Percentiles rank a stretch among this genome's conserved stretches.
phyloP scores from a whole-genome alignment of 2,797 vertebrate species.

The Chrysocyon brachyurus region DNA sequence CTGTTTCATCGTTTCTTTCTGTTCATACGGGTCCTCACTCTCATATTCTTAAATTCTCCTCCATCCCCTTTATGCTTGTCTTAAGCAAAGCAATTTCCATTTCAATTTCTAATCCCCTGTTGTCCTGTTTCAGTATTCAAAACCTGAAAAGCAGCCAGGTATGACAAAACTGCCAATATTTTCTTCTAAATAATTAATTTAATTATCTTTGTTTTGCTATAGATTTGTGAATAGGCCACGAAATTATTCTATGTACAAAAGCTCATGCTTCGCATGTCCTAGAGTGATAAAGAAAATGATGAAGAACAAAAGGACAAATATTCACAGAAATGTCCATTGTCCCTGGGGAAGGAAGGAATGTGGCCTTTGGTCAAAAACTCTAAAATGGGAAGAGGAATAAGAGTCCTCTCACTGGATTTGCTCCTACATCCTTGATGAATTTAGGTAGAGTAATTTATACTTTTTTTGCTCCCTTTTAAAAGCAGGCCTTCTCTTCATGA shows the following conservation, averaged over 20 bases:
- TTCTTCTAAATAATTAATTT: background rate
- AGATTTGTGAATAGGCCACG: background rate
- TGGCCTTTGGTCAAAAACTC: background rate
- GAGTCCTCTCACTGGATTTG: background rate
- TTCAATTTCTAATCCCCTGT: background rate
- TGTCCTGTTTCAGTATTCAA: background rate
- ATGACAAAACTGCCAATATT: background rate
- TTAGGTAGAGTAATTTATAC: background rate
- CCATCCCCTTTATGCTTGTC: background rate
- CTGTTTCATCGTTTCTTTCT: background rate
- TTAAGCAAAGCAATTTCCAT: background rate
- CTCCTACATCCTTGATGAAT: background rate
- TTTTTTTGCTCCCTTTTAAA: background rate
- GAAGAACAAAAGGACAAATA: background rate
- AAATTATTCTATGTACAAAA: background rate
- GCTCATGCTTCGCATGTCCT: background rate
- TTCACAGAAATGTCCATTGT: background rate
- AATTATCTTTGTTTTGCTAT: background rate
- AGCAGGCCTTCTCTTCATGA: background rate
- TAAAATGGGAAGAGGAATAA: background rate
- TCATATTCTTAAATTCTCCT: background rate
- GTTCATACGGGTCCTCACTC: background rate
- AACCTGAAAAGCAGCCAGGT: background rate
- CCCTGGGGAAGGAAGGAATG: background rate
- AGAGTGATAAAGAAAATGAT: background rate